Base-by-base conservation (phyloP, 2,888 invertebrate species). In the Embidobia sp. region DNA sequence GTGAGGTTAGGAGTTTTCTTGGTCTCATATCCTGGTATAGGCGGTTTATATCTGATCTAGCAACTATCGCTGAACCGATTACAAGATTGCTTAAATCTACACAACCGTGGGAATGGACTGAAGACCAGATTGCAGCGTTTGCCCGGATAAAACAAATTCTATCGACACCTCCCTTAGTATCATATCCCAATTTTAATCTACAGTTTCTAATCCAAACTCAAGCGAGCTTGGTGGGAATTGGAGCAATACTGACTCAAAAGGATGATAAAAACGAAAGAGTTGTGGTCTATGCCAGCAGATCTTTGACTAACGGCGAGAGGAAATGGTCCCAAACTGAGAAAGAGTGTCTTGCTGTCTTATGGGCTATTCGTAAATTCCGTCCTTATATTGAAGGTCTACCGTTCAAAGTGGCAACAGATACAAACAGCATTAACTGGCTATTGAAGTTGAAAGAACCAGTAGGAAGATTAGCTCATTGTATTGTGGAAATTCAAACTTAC, bases 1-100 rank as follows among this genome's bases (percentile, higher is more conserved):
- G 16, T 11, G 72, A 82, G 13, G n/a, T 84, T 3, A 64, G 80
- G 1, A 27, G 78, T 3, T 86, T 85, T 29, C 16, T 86, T 0
- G 84, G 85, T 2, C 15, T 40, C 16, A 40, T 16, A 1, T 40
- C 37, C 1, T 40, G 37, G 37, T 40, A 40, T 16, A 3, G 37
- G 15, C 4, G 37, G 3, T 16, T 40, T 8, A 8, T 40, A 3
- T 6, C 2, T 6, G 7, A 7, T 7, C 16, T 16, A 6, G 37
- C 18, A 15, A 7, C 10, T 7, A 10, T 3, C 11, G 10, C 7
- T 10, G 15, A 40, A 40, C 37, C 37, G 3, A 10, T 35, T 1
- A 35, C 11, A 1, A 2, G 5, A 13, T 13, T 35, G 3, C 35
- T 35, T n/a, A n/a, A n/a, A n/a, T n/a, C 3, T 2, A 8, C 1